Base-by-base conservation (phyloP, 2,888 invertebrate genomes). In the Drosophila formosana region DNA sequence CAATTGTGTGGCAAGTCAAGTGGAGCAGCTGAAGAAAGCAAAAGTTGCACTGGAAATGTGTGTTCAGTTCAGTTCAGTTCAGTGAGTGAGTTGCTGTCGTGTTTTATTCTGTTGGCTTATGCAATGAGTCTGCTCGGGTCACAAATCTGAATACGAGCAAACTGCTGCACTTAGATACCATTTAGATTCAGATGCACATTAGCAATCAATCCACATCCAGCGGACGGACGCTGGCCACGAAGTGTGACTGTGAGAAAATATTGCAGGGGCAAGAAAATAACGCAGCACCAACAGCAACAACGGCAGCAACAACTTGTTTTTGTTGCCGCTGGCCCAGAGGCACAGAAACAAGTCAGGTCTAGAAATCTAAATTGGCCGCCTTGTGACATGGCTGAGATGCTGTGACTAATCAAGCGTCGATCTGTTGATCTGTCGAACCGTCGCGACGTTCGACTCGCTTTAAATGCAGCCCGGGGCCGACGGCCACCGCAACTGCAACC, bases 131-230 rank as follows among this genome's bases (percentile, higher is more conserved):
- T 18, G 41, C 37, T 46, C 18, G 37, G 32, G 34, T 41, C 26
- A 55, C 58, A 57, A 69, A 74, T 76, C 65, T 78, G 56, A 63
- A 76, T 78, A 34, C 56, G 37, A 18, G 37, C 41, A 74, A 74
- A 37, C 49, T 55, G 56, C 52, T 47, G 77, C 61, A 62, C 63
- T 65, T 66, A 67, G 68, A 41, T 50, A 49, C 45, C 56, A 69
- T 75, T 78, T 78, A 69, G 75, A 74, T 74, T 49, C 65, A 74
- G 74, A 82, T 85, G 78, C 71, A 74, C 82, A 82, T 82, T 80
- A 78, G 80, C 88, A 82, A 82, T 85, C 82, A 83, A 85, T 88
- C 78, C 80, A 79, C 78, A 63, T 64, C 72, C 76, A 57, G 53
- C 53, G 55, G 52, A 49, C 70, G 55, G 65, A 64, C 66, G 71